A percentile compares a stretch with the other conserved stretches of the same genome.
phyloP scores from a whole-genome alignment of 2,797 vertebrate species.

The Ctenochaetus hawaiiensis region DNA sequence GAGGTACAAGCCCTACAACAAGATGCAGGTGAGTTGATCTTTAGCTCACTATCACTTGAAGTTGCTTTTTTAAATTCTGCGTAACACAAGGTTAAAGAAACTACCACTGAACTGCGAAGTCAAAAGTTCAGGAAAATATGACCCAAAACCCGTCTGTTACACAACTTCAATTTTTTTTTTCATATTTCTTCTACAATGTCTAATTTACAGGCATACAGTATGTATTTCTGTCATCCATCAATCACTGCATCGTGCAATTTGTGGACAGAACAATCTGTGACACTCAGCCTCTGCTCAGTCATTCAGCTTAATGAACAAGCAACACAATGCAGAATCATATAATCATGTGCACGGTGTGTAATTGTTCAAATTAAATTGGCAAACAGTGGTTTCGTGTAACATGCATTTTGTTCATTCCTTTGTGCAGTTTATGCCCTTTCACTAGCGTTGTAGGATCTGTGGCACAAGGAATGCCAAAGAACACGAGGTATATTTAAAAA shows the following conservation, averaged over 20 bases:
- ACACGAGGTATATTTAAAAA: slow-evolving; percentile 55
- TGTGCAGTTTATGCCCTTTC: slow-evolving; percentile 60
- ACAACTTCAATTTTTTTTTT: slow-evolving; percentile 38
- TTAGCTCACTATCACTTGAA: neutral
- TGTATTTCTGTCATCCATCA: slow-evolving; percentile 78
- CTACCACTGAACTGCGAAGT: neutral
- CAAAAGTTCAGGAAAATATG: slow-evolving; percentile 26
- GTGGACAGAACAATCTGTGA: slow-evolving; percentile 67
- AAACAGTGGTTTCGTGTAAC: slow-evolving; percentile 67
- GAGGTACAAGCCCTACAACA: slow-evolving; percentile 93
- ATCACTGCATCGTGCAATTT: slow-evolving; percentile 71
- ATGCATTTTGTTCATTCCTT: slow-evolving; percentile 75
- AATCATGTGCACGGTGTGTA: slow-evolving; percentile 68
- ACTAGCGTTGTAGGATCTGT: slow-evolving; percentile 45
- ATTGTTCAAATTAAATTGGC: slow-evolving; percentile 75
- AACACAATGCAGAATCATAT: slow-evolving; percentile 70
- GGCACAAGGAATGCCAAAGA: slow-evolving; percentile 52
- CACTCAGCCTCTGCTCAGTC: slow-evolving; percentile 64
- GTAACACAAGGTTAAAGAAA: neutral
- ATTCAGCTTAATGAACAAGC: slow-evolving; percentile 74
- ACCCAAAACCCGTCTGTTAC: slow-evolving; percentile 34
- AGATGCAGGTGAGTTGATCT: slow-evolving; percentile 92
- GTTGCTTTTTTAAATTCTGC: neutral
- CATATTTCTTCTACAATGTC: slow-evolving; percentile 49
- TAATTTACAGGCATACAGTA: slow-evolving; percentile 59